A percentile compares a stretch with the other conserved stretches of the same genome.
Conservation (phyloP, 1,140 invertebrate genomes). For the Neodiprion lecontei region DNA sequence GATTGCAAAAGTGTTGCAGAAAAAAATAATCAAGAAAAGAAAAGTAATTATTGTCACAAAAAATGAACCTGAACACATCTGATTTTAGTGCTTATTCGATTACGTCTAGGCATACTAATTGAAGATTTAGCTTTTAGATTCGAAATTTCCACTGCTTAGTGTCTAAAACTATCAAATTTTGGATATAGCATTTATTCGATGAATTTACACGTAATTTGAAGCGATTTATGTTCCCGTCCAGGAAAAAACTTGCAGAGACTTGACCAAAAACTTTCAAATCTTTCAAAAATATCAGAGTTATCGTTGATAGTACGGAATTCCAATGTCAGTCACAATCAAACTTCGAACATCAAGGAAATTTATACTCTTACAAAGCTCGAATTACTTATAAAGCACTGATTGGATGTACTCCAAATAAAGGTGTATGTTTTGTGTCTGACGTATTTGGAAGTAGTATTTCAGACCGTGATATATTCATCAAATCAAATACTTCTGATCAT, state of each 20-base stretch:
- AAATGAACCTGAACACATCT: not conserved
- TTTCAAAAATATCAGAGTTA: conserved; percentile 30
- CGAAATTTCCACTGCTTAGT: conserved; percentile 16
- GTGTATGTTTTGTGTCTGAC: not conserved
- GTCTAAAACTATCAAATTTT: conserved; percentile 23
- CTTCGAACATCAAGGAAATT: conserved; percentile 27
- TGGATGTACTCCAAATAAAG: conserved; percentile 32
- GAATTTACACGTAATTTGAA: conserved; percentile 25
- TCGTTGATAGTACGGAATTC: conserved; percentile 18
- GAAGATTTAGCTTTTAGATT: conserved; percentile 21
- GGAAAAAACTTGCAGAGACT: conserved; percentile 20
- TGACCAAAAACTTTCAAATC: conserved; percentile 25
- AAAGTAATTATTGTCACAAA: conserved; percentile 10
- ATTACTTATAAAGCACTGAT: conserved; percentile 24
- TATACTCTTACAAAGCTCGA: not conserved
- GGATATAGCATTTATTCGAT: conserved; percentile 27
- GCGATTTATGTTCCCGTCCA: conserved; percentile 27
- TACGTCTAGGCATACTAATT: no score
- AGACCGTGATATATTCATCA: conserved; percentile 13
- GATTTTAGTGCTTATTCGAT: no score
- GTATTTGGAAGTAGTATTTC: conserved; percentile 28
- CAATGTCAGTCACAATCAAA: conserved; percentile 23
- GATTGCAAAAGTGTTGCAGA: conserved; percentile 17
- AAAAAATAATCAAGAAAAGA: conserved; percentile 8
- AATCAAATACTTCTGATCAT: conserved; percentile 24